Percentiles rank a stretch among this genome's conserved stretches.
These are phyloP conservation scores for Pontoporia blainvillei DNA, from an alignment of 2,113 vertebrate species.

Conservation along the genomic window DNA sequence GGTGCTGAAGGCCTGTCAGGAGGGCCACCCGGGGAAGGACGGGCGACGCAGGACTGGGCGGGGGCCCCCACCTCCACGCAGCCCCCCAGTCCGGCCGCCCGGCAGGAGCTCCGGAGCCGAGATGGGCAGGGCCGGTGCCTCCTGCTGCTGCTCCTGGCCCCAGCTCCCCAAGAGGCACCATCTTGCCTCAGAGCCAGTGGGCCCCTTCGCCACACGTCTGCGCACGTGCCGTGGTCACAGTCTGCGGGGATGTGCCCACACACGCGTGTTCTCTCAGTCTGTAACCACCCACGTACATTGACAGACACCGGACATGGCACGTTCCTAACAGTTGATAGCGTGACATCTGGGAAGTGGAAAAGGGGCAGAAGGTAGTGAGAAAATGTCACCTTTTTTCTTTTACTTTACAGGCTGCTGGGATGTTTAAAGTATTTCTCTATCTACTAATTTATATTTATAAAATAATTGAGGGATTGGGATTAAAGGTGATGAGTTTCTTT, in stretches of 20 bases:
- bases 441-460: neutral
- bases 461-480: neutral
- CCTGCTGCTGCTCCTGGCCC: neutral
- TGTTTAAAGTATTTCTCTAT: neutral
- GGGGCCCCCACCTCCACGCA: neutral
- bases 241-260: neutral
- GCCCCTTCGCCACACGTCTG: fast-evolving
- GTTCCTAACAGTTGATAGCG: neutral
- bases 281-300: neutral
- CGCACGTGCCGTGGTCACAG: neutral
- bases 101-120: neutral
- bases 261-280: neutral
- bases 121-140: neutral
- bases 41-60: neutral
- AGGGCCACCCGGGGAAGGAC: neutral
- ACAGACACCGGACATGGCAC: neutral
- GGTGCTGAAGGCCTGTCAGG: too few relatives aligned
- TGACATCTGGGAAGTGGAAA: neutral
- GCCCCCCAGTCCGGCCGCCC: neutral
- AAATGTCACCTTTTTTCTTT: neutral
- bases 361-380: neutral
- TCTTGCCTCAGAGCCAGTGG: neutral
- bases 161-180: fast-evolving
- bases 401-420: neutral
- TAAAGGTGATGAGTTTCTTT: neutral